Conservation (phyloP, 2,888 invertebrate genomes). For the Xiphydria camelus region DNA sequence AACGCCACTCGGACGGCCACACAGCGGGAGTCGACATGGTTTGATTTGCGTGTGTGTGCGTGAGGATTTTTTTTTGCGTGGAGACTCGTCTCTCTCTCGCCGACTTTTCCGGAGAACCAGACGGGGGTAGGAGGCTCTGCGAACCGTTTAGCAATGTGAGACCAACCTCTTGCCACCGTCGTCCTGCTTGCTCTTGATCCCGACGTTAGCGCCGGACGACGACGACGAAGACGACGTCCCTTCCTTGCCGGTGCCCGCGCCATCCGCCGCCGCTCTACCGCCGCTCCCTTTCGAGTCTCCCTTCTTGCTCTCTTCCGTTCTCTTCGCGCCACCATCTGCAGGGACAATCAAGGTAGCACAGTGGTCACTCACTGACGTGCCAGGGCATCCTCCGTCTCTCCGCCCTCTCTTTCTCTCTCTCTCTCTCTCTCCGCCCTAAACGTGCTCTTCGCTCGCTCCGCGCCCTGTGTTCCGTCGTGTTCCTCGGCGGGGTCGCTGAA, state of each 20-base stretch:
- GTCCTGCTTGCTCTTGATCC: slow-evolving; percentile 65
- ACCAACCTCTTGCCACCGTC: slow-evolving; percentile 64
- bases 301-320: slow-evolving; percentile 51
- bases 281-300: slow-evolving; percentile 56
- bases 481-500: slow-evolving; percentile 1
- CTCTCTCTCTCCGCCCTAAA: slow-evolving; percentile 6
- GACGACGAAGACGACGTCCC: slow-evolving; percentile 32
- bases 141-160: slow-evolving; percentile 50
- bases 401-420: slow-evolving; percentile 20
- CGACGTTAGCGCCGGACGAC: slow-evolving; percentile 54
- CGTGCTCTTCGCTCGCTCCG: slow-evolving; percentile 2
- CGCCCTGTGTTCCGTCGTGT: not conserved
- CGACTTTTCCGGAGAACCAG: slow-evolving; percentile 21
- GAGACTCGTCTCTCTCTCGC: slow-evolving; percentile 6
- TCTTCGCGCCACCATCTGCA: slow-evolving; percentile 57
- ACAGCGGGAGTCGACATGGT: too few species aligned
- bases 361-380: slow-evolving; percentile 46
- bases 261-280: slow-evolving; percentile 53
- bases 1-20: too few species aligned
- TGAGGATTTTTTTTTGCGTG: slow-evolving; percentile 30
- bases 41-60: too few species aligned
- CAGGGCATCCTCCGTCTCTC: slow-evolving; percentile 32
- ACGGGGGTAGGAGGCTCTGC: too few species aligned
- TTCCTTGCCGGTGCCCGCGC: slow-evolving; percentile 47
- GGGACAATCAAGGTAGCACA: slow-evolving; percentile 45